Base-by-base conservation (phyloP, 2,888 invertebrate species). In the Scrobipalpa costella region DNA sequence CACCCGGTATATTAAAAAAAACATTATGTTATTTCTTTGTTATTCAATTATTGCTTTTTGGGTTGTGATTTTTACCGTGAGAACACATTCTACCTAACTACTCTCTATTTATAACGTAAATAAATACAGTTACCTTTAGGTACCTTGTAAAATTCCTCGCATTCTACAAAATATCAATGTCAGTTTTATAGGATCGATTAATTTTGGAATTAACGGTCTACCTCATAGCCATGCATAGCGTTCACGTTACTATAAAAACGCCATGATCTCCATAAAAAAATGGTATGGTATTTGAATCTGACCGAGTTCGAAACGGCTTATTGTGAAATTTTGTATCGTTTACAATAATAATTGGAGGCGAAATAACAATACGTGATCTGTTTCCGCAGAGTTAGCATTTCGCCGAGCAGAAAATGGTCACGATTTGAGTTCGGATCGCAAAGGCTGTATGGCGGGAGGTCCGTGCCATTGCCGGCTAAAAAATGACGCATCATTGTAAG, bases 381-480 rank as follows among this genome's bases (percentile, higher is more conserved):
- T 65, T 77, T 76, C 77, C 78, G 74, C 69, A 69, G 68, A 74
- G 73, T 73, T 73, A 67, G 70, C 68, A 67, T 57, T 68, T 75
- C 72, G 67, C 73, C 73, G 75, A 80, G 77, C 79, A 77, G 72
- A 81, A 80, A 81, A 80, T 77, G 74, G 72, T 69, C 73, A 80
- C 77, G 77, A 79, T 75, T 52, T 33, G 5, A 21, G 38, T 59
- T 57, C 11, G 13, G 19, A 67, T 72, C 72, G 74, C 72, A 72
- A 72, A 81, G 82, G 82, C 80, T 83, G 77, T 77, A 78, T 79
- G 80, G 79, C 77, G 80, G 78, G 83, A 81, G 80, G 76, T 75
- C 77, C 74, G 70, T 75, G 77, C 74, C 69, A 52, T 33, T 27
- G 52, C 13, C n/a, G 64, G 64, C 64, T 71, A 75, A 84, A 83